Percentiles rank a stretch among this genome's conserved stretches.
Evolutionary conservation across 2,113 vertebrate species (phyloP).

Genomic region (Eonycteris spelaea): DNA sequence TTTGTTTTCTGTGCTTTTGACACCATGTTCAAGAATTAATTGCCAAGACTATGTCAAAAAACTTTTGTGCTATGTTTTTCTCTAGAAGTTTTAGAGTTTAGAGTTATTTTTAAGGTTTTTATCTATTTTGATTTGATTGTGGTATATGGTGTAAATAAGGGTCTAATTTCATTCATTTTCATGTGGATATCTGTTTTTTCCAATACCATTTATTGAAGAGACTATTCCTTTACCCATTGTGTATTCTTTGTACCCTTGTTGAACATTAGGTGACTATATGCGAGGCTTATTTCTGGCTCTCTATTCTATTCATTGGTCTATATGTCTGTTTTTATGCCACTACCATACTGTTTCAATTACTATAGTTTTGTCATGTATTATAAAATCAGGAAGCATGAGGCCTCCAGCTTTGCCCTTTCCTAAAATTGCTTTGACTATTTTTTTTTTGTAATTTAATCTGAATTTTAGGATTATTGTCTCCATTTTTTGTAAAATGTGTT

Average conservation of each 20-base stretch:
- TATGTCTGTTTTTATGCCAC: neutral
- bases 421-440: neutral
- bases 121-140: neutral
- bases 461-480: neutral
- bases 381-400: neutral
- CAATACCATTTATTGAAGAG: neutral
- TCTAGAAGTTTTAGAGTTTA: neutral
- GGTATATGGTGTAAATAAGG: neutral
- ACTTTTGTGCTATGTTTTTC: neutral
- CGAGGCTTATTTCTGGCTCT: too few species aligned
- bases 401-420: neutral
- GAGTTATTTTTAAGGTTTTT: neutral
- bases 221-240: neutral
- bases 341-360: neutral
- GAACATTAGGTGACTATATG: neutral
- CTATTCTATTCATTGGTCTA: neutral
- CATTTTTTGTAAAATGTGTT: neutral
- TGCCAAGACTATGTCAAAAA: neutral
- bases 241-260: neutral
- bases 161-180: neutral
- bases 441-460: neutral
- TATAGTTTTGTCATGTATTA: neutral
- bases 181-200: neutral
- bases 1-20: neutral
- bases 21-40: neutral